phyloP scores from a whole-genome alignment of 1,140 invertebrate species.

The Bemisia tabaci region DNA sequence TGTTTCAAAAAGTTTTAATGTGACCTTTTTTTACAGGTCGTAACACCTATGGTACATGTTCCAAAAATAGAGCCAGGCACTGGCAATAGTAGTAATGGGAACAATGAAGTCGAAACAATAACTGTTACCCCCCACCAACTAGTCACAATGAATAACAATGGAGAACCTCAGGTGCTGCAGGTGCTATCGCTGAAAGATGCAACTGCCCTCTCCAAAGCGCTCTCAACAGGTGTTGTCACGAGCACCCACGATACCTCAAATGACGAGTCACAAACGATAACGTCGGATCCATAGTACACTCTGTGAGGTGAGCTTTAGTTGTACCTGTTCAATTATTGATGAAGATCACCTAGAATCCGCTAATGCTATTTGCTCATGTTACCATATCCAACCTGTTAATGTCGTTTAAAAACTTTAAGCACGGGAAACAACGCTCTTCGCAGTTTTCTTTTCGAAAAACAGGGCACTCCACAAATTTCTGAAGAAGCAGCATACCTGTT shows the following conservation, averaged over 20 bases:
- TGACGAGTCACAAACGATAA: background rate
- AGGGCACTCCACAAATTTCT: too few relatives aligned
- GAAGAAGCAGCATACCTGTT: too few relatives aligned
- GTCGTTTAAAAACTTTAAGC: too few relatives aligned
- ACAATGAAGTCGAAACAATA: conserved; percentile 41
- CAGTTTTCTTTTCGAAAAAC: too few relatives aligned
- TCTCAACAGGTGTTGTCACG: background rate
- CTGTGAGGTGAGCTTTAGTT: background rate
- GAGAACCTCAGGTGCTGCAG: conserved; percentile 56
- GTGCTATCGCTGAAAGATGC: conserved; percentile 70
- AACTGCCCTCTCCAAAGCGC: conserved; percentile 38
- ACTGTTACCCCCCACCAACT: conserved; percentile 54
- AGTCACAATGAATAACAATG: conserved; percentile 52
- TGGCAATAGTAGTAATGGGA: conserved; percentile 22
- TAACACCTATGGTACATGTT: conserved; percentile 68
- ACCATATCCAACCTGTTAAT: too few relatives aligned
- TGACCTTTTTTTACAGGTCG: conserved; percentile 20
- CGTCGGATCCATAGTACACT: background rate
- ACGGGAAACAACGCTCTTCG: too few relatives aligned
- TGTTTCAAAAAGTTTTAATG: too few relatives aligned
- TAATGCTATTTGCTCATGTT: too few relatives aligned
- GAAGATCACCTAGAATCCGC: too few relatives aligned
- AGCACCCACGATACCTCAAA: background rate
- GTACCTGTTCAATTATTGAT: too few relatives aligned
- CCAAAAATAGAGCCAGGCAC: conserved; percentile 48